Conservation (phyloP, 2,888 invertebrate genomes). For the Drosophila robusta region DNA sequence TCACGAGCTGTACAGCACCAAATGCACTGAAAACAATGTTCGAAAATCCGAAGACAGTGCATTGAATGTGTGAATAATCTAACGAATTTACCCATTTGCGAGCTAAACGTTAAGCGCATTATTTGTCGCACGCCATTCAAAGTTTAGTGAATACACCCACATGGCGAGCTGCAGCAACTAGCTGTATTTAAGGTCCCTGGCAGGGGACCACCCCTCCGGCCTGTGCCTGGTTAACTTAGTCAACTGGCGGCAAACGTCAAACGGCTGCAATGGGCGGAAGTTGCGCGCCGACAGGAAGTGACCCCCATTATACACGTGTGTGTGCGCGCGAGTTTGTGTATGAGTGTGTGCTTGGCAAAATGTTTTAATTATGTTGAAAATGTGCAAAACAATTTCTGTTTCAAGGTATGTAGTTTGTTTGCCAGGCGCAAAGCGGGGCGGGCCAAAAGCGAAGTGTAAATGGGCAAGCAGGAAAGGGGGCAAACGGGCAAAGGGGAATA, state of each 20-base stretch:
- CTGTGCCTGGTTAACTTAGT: conserved; percentile 39
- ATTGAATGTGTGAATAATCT: not conserved
- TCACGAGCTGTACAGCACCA: conserved; percentile 6
- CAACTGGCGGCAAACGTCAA: conserved; percentile 54
- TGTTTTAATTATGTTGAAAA: conserved; percentile 76
- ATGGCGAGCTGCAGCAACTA: conserved; percentile 29
- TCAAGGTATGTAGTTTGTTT: conserved; percentile 40
- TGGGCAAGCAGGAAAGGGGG: not conserved
- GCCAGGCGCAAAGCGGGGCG: not conserved
- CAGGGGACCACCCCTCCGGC: not conserved
- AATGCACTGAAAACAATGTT: not conserved
- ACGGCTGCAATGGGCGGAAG: conserved; percentile 56
- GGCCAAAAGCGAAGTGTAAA: not conserved
- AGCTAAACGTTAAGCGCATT: too few relatives aligned
- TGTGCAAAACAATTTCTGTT: conserved; percentile 64
- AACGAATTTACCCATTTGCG: not conserved
- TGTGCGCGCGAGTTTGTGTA: not conserved
- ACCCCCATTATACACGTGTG: conserved; percentile 37
- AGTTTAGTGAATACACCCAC: conserved; percentile 25
- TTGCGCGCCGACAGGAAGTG: conserved; percentile 71
- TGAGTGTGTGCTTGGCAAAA: conserved; percentile 50
- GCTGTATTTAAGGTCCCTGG: conserved; percentile 7
- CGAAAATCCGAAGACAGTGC: conserved; percentile 4
- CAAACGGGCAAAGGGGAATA: not conserved
- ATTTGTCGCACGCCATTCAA: not conserved